A percentile compares a stretch with the other conserved stretches of the same genome.
Evolutionary conservation across 2,888 invertebrate genomes (phyloP).

Genomic region (Panzeria rudis): DNA sequence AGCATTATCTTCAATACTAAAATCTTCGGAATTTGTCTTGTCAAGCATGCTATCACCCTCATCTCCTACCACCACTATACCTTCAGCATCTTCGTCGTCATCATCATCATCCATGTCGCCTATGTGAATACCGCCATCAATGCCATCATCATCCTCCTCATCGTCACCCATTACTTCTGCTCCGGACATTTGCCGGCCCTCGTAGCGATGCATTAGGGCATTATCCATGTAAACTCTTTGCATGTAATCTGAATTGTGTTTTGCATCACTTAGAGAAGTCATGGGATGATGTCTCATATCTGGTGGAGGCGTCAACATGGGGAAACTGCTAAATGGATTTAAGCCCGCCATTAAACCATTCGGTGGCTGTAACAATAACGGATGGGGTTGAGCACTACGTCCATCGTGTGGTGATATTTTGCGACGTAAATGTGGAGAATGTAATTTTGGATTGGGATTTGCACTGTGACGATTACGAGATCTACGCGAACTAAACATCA

Average conservation of each 20-base stretch:
- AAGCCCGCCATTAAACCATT: slow-evolving; percentile 85
- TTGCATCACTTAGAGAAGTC: slow-evolving; percentile 87
- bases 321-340: slow-evolving; percentile 91
- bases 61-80: slow-evolving; percentile 91
- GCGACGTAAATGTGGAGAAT: slow-evolving; percentile 95
- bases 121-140: slow-evolving; percentile 80
- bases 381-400: slow-evolving; percentile 93
- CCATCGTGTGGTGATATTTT: slow-evolving; percentile 98
- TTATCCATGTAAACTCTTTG: slow-evolving; percentile 84
- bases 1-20: slow-evolving; percentile 79
- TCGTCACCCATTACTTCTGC: slow-evolving; percentile 80
- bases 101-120: slow-evolving; percentile 81
- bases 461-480: slow-evolving; percentile 98
- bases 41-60: slow-evolving; percentile 87
- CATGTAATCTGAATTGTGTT: slow-evolving; percentile 86
- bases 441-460: slow-evolving; percentile 98
- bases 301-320: slow-evolving; percentile 88
- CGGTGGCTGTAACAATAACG: slow-evolving; percentile 89
- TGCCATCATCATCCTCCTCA: slow-evolving; percentile 82
- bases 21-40: slow-evolving; percentile 83
- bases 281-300: slow-evolving; percentile 82
- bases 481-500: slow-evolving; percentile 99
- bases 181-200: slow-evolving; percentile 84
- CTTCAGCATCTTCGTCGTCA: slow-evolving; percentile 85
- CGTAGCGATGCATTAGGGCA: slow-evolving; percentile 84